A percentile compares a stretch with the other conserved stretches of the same genome.
Evolutionary conservation across 2,797 vertebrate genomes (phyloP).

Genomic region (Xenentodon cancila): DNA sequence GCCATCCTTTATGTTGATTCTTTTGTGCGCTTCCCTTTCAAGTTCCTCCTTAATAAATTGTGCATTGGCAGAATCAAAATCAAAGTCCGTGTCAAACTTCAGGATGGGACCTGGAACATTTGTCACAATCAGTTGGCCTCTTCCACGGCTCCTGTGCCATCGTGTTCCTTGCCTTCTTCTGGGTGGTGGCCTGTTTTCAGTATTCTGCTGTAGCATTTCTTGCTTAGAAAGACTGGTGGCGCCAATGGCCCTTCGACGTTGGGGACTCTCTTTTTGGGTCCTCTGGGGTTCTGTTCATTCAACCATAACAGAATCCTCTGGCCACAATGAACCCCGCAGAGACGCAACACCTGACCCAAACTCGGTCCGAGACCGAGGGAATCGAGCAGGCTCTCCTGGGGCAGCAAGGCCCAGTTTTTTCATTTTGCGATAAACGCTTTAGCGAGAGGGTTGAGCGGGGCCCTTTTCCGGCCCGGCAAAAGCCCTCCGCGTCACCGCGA

Average conservation of each 20-base stretch:
- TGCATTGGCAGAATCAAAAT: conserved; percentile 97
- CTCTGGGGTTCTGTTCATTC: conserved; percentile 44
- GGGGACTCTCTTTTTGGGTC: conserved; percentile 74
- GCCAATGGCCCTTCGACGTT: conserved; percentile 35
- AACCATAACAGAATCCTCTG: too few relatives aligned
- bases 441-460: too few relatives aligned
- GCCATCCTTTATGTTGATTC: conserved; percentile 83
- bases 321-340: too few relatives aligned
- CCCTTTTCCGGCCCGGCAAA: too few relatives aligned
- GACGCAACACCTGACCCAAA: too few relatives aligned
- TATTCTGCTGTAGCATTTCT: conserved; percentile 72
- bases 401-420: too few relatives aligned
- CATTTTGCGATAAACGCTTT: too few relatives aligned
- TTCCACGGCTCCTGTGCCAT: conserved; percentile 87
- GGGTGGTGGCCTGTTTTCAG: conserved; percentile 87
- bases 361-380: too few relatives aligned
- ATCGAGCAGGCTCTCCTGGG: too few relatives aligned
- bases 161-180: conserved; percentile 89
- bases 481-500: too few relatives aligned
- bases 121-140: conserved; percentile 88
- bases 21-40: conserved; percentile 88
- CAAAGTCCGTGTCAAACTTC: conserved; percentile 97
- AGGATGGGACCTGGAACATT: conserved; percentile 70
- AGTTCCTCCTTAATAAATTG: conserved; percentile 95
- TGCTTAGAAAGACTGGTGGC: conserved; percentile 58